Base-by-base conservation (phyloP, 2,888 invertebrate genomes). In the Eupelmus urozonus region DNA sequence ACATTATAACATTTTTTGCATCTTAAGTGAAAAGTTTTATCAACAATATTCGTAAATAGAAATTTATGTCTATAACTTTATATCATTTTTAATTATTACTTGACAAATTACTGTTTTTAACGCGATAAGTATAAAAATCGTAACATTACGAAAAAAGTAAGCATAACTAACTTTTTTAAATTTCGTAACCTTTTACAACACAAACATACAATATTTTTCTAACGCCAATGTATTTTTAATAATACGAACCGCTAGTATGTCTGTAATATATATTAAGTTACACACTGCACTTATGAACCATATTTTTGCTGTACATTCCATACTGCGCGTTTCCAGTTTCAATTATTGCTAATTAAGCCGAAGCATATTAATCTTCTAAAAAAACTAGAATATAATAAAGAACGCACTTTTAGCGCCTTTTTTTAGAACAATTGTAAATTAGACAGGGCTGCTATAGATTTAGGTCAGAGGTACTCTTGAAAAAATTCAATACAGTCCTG, bases 401-500 rank as follows among this genome's bases (percentile, higher is more conserved):
- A 45, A 45, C 16, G 9, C 9, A 16, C 45, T 45, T 45, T 45
- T 45, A 13, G 45, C 45, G 16, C 2, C 13, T 34, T 34, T 34
- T 34, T 34, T 34, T 34, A 34, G 5, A n/a, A n/a, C n/a, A n/a
- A n/a, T n/a, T n/a, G n/a, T 34, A 34, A 34, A 3, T 34, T 5
- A 34, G 9, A 9, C 34, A 34, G 3, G 18, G 13, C n/a, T n/a
- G 9, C 34, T 34, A 9, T 45, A 27, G 7, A 73, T 73, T 55
- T 20, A 73, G 63, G 73, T 73, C 63, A 45, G 55, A 63, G 63
- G 63, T 72, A 65, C 65, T 55, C 23, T 63, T 57, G 65, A 53
- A 73, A 65, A 73, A 73, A 73, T 73, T 73, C 63, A 65, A 65
- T 65, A 65, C 27, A 45, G 27, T 20, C 42, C 55, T 65, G 73